phyloP scores from a whole-genome alignment of 1,140 invertebrate genomes.

The Ostrea denselamellosa region DNA sequence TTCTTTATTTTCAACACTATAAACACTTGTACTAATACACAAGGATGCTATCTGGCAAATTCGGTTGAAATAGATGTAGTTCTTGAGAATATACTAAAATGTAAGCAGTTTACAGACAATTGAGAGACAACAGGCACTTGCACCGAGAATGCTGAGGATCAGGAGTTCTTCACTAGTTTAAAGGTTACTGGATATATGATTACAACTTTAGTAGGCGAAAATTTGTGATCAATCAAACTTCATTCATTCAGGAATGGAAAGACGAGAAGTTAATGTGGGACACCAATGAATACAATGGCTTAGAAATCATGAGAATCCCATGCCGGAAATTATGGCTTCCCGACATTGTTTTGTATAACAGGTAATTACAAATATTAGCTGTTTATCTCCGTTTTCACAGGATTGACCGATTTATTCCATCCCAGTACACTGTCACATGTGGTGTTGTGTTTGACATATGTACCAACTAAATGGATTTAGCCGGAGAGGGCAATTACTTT shows the following conservation, averaged over 20 bases:
- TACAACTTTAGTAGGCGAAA: not conserved
- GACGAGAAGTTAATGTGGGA: constrained; percentile 81
- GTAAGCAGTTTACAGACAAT: no score
- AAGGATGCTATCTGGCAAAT: no score
- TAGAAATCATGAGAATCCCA: constrained; percentile 80
- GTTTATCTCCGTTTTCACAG: not conserved
- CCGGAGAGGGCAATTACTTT: not conserved
- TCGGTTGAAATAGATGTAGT: no score
- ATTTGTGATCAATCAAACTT: no score
- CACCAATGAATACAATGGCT: constrained; percentile 79
- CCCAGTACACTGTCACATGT: not conserved
- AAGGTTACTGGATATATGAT: no score
- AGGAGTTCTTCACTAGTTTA: no score
- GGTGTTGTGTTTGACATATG: not conserved
- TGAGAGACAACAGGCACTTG: no score
- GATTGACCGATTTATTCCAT: not conserved
- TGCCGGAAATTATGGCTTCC: constrained; percentile 82
- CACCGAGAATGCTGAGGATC: no score
- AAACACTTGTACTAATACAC: no score
- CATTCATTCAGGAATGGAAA: constrained; percentile 80
- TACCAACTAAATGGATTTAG: not conserved
- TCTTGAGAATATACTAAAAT: no score
- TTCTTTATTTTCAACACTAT: no score
- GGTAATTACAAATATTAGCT: constrained; percentile 69
- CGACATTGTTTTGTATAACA: constrained; percentile 82